Conservation (phyloP, 2,113 vertebrate species). For the Entomyzon cyanotis region DNA sequence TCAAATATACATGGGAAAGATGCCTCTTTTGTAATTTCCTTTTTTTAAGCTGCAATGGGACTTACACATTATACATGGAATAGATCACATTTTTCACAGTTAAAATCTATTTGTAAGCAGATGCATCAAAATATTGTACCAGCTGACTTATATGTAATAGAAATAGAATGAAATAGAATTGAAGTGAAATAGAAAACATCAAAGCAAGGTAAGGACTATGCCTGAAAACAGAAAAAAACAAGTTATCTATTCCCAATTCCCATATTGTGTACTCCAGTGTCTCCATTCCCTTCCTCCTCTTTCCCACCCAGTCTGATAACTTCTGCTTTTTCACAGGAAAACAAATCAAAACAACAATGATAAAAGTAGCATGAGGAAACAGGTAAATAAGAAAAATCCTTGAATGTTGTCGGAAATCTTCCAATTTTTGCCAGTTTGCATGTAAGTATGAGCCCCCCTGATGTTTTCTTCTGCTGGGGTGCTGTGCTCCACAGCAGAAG, state of each 20-base stretch:
- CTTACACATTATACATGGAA: not conserved
- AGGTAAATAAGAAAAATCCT: not conserved
- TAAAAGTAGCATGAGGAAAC: not conserved
- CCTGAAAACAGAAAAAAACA: not conserved
- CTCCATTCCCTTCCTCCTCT: not conserved
- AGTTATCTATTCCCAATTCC: not conserved
- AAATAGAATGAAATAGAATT: not conserved
- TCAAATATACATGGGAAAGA: not conserved
- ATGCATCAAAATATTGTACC: not conserved
- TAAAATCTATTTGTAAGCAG: slow-evolving; percentile 27
- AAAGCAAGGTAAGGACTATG: not conserved
- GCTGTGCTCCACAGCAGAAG: not conserved
- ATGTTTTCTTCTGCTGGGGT: not conserved
- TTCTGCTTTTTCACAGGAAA: not conserved
- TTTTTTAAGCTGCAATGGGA: not conserved
- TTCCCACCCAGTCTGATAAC: not conserved
- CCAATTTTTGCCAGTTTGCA: not conserved
- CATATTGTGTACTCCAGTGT: not conserved
- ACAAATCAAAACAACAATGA: not conserved
- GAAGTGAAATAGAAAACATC: not conserved
- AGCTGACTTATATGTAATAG: not conserved
- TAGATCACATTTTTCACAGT: not conserved
- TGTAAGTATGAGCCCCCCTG: not conserved
- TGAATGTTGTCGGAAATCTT: not conserved
- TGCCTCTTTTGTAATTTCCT: not conserved